Evolutionary conservation across 2,113 vertebrate species (phyloP).

Genomic region (Oreochromis aureus): DNA sequence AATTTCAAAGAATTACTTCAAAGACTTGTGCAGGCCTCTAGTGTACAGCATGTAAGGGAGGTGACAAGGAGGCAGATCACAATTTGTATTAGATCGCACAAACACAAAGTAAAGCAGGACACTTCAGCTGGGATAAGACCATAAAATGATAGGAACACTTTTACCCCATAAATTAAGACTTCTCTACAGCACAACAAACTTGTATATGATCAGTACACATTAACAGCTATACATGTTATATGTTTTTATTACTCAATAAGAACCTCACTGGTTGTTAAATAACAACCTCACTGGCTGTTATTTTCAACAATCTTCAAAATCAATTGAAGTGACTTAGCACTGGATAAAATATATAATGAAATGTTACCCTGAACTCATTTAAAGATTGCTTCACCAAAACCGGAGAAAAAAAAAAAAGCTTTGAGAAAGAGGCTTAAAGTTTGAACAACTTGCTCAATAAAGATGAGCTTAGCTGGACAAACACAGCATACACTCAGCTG

Average conservation of each 20-base stretch:
- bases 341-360: background rate
- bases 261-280: background rate
- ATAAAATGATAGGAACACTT: background rate
- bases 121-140: background rate
- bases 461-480: conserved; percentile 35
- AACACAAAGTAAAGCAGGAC: background rate
- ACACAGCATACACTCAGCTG: conserved; percentile 9
- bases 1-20: background rate
- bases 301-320: background rate
- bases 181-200: background rate
- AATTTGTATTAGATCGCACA: background rate
- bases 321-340: background rate
- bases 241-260: background rate
- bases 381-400: background rate
- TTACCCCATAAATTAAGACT: background rate
- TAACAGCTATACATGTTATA: background rate
- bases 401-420: background rate
- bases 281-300: background rate
- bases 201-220: background rate
- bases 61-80: background rate
- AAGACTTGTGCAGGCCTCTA: background rate
- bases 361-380: background rate
- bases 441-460: conserved; percentile 45
- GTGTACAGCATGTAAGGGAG: background rate
- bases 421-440: conserved; percentile 53